Conservation (phyloP, 2,113 vertebrate species). For the Probosciger aterrimus region DNA sequence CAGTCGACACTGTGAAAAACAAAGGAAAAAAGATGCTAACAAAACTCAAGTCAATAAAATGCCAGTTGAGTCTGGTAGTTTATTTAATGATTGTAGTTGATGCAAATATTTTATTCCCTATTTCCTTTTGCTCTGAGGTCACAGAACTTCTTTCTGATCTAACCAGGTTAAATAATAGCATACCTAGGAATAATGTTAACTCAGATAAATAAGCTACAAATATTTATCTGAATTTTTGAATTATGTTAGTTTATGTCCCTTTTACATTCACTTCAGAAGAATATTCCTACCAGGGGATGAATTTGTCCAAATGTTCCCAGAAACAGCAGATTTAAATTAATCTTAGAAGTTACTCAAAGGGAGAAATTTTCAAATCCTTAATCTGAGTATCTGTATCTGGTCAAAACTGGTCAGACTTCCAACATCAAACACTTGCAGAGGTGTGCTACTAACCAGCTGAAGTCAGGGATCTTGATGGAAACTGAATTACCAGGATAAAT, state of each 20-base stretch:
- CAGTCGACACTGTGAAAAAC: background rate
- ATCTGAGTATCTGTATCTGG: background rate
- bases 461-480: background rate
- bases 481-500: background rate
- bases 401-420: constrained; percentile 42
- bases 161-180: background rate
- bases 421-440: background rate
- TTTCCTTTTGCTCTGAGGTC: background rate
- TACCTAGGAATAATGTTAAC: background rate
- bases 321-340: background rate
- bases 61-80: background rate
- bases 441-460: background rate
- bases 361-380: background rate
- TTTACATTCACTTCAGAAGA: background rate
- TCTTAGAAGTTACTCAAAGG: background rate
- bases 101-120: background rate
- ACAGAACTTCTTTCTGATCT: background rate
- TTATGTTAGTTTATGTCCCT: background rate
- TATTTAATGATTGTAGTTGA: background rate
- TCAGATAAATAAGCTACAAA: background rate
- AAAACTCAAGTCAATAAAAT: background rate
- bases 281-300: background rate
- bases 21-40: background rate
- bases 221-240: background rate
- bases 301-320: background rate